A percentile compares a stretch with the other conserved stretches of the same genome.
Evolutionary conservation across 2,797 vertebrate species (phyloP).

Genomic region (Acanthopagrus latus): DNA sequence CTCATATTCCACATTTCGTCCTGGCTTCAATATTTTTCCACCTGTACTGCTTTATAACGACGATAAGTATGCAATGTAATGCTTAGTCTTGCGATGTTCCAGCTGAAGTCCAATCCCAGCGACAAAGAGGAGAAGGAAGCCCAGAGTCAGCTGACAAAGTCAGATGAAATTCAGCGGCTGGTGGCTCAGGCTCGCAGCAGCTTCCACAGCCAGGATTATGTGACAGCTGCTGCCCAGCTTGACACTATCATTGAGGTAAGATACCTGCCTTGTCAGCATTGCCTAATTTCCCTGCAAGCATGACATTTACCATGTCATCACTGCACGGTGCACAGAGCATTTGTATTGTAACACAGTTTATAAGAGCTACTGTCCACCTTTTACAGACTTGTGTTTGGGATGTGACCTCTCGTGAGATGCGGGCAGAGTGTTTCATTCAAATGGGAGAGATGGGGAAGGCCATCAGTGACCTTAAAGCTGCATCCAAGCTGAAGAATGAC

Average conservation of each 20-base stretch:
- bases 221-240: conserved; percentile 86
- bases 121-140: conserved; percentile 93
- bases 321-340: background rate
- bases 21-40: background rate
- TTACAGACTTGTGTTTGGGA: conserved; percentile 96
- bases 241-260: conserved; percentile 93
- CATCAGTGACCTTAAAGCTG: conserved; percentile 94
- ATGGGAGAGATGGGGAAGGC: conserved; percentile 95
- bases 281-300: background rate
- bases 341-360: conserved; percentile 11
- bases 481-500: conserved; percentile 95
- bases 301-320: background rate
- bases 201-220: conserved; percentile 87
- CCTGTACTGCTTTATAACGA: background rate
- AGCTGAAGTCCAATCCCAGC: conserved; percentile 93
- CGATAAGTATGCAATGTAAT: conserved; percentile 1
- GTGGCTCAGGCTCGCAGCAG: conserved; percentile 85
- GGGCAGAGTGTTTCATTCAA: conserved; percentile 94
- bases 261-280: conserved; percentile 6
- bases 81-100: conserved; percentile 42
- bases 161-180: conserved; percentile 93
- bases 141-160: conserved; percentile 88
- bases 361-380: conserved; percentile 11
- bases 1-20: background rate
- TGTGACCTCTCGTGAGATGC: conserved; percentile 92